A percentile compares a stretch with the other conserved stretches of the same genome.
phyloP scores from a whole-genome alignment of 2,888 invertebrate species.

The Imbricaverruca yamaguchii region DNA sequence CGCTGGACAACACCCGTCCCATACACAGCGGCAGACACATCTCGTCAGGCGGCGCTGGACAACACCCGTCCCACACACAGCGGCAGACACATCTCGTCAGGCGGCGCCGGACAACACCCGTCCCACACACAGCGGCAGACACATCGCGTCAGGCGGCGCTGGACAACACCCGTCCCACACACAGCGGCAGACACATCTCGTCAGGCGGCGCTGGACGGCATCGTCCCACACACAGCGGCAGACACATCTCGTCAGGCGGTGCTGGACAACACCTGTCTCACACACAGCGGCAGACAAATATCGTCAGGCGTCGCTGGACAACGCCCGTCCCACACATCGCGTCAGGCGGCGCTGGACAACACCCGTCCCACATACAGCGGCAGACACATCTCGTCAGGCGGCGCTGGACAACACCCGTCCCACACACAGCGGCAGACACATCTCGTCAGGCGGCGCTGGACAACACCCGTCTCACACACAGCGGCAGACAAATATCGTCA shows the following conservation, averaged over 20 bases:
- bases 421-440: too few species aligned
- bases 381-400: constrained; percentile 31
- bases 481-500: constrained; percentile 20
- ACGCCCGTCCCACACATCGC: neutral
- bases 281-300: neutral
- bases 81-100: constrained; percentile 26
- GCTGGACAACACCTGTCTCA: neutral
- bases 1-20: constrained; percentile 22
- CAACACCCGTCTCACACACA: neutral
- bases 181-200: neutral
- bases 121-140: too few species aligned
- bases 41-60: too few species aligned
- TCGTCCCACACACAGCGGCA: neutral
- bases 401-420: constrained; percentile 25
- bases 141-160: too few species aligned
- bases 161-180: neutral
- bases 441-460: too few species aligned
- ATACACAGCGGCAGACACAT: too few species aligned
- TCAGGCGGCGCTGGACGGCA: constrained; percentile 33
- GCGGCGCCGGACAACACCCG: constrained; percentile 30
- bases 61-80: neutral
- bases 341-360: too few species aligned
- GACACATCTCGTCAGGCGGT: neutral
- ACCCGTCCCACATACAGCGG: neutral
- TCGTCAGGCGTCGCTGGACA: constrained; percentile 33